A percentile compares a stretch with the other conserved stretches of the same genome.
Evolutionary conservation across 1,140 invertebrate genomes (phyloP).

Genomic region (Leptonema lineaticorne): DNA sequence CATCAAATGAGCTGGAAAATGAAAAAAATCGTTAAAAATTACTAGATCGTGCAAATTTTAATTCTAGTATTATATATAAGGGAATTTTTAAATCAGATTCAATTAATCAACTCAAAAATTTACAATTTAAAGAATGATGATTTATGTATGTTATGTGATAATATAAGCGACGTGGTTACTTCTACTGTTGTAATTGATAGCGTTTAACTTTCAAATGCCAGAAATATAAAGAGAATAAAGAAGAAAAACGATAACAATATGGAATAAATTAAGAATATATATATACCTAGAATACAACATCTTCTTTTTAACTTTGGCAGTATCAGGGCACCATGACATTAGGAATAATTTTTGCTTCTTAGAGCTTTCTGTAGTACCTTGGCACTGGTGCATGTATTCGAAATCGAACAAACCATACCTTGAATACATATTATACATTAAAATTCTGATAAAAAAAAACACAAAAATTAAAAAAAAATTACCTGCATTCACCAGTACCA

Average conservation of each 20-base stretch:
- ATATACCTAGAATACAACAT: constrained; percentile 90
- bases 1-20: constrained; percentile 83
- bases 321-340: constrained; percentile 97
- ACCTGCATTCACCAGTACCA: constrained; percentile 85
- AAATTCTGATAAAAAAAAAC: neutral
- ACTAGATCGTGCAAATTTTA: too few species aligned
- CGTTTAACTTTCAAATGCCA: neutral
- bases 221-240: neutral
- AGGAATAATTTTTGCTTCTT: constrained; percentile 95
- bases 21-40: too few species aligned
- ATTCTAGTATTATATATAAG: too few species aligned
- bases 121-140: too few species aligned
- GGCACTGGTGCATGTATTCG: constrained; percentile 93
- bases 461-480: constrained; percentile 2
- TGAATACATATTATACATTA: constrained; percentile 28
- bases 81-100: too few species aligned
- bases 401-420: constrained; percentile 92
- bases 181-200: neutral
- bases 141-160: too few species aligned
- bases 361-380: constrained; percentile 89
- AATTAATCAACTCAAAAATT: too few species aligned
- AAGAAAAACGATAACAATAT: neutral
- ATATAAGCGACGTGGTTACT: too few species aligned
- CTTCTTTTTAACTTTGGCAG: constrained; percentile 97
- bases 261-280: neutral